Percentiles rank a stretch among this genome's conserved stretches.
phyloP scores from a whole-genome alignment of 2,888 invertebrate genomes.

The Polyploca ridens region DNA sequence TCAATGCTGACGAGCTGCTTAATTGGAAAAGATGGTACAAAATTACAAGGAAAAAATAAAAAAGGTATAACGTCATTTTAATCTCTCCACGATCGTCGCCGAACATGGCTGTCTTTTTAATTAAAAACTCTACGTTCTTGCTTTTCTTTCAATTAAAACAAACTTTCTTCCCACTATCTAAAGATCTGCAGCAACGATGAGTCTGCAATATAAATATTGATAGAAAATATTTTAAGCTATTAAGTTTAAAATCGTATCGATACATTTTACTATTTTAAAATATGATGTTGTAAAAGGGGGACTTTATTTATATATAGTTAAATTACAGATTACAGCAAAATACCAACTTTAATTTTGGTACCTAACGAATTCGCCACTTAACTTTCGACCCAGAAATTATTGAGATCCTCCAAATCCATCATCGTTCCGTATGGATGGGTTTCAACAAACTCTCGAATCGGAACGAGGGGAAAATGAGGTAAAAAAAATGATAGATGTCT shows the following conservation, averaged over 20 bases:
- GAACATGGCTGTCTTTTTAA: conserved; percentile 22
- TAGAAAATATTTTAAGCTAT: background rate
- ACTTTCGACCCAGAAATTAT: conserved; percentile 29
- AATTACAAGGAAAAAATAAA: conserved; percentile 2
- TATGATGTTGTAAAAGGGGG: too few relatives aligned
- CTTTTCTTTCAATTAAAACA: conserved; percentile 30
- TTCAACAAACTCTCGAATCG: conserved; percentile 36
- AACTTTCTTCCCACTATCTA: conserved; percentile 15
- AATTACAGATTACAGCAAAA: too few relatives aligned
- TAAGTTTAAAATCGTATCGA: too few relatives aligned
- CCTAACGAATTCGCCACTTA: background rate
- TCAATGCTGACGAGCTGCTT: background rate
- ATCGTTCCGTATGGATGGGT: conserved; percentile 38
- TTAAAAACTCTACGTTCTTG: conserved; percentile 19
- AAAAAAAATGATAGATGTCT: conserved; percentile 41
- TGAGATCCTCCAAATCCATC: conserved; percentile 33
- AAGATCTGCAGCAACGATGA: background rate
- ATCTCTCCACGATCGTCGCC: conserved; percentile 9
- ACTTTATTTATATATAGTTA: too few relatives aligned
- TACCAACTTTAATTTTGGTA: too few relatives aligned
- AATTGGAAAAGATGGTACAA: background rate
- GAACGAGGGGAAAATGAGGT: conserved; percentile 23
- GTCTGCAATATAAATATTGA: background rate
- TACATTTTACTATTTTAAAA: too few relatives aligned
- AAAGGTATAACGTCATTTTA: background rate